These are phyloP conservation scores for Dolichotis patagonum DNA, from an alignment of 2,113 vertebrate genomes.

Conservation along the genomic window DNA sequence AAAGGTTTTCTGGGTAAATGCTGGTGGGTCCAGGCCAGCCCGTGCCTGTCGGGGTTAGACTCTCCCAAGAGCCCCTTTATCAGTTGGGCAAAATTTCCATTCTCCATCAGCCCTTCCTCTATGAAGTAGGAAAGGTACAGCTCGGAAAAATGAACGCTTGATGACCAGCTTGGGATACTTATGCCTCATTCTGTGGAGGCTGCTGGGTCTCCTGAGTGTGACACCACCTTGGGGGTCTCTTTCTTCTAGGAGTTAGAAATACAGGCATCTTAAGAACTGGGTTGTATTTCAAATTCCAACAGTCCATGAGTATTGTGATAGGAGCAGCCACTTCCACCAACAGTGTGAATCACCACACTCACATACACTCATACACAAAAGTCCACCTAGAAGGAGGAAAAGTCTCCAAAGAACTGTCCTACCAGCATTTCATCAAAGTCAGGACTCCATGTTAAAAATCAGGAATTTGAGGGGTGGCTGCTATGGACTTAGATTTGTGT, in stretches of 20 bases:
- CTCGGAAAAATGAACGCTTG: background rate
- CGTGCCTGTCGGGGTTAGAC: background rate
- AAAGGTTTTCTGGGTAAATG: background rate
- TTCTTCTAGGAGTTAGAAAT: background rate
- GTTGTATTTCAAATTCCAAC: background rate
- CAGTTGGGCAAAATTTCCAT: background rate
- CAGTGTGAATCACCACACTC: background rate
- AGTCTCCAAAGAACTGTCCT: background rate
- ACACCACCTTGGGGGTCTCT: background rate
- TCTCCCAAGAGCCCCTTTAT: background rate
- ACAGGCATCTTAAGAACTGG: background rate
- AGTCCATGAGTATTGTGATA: accelerated
- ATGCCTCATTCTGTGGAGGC: background rate
- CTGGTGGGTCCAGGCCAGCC: background rate
- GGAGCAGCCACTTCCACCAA: background rate
- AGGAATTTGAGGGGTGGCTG: background rate
- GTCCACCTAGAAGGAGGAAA: background rate
- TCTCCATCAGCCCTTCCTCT: background rate
- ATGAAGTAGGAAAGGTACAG: background rate
- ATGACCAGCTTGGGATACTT: background rate
- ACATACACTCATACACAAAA: background rate
- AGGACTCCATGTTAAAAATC: background rate
- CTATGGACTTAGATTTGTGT: background rate
- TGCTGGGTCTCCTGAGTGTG: background rate
- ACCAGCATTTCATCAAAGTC: background rate